These are phyloP conservation scores for Syngnathoides biaculeatus DNA, from an alignment of 2,113 vertebrate species.

Conservation along the genomic window DNA sequence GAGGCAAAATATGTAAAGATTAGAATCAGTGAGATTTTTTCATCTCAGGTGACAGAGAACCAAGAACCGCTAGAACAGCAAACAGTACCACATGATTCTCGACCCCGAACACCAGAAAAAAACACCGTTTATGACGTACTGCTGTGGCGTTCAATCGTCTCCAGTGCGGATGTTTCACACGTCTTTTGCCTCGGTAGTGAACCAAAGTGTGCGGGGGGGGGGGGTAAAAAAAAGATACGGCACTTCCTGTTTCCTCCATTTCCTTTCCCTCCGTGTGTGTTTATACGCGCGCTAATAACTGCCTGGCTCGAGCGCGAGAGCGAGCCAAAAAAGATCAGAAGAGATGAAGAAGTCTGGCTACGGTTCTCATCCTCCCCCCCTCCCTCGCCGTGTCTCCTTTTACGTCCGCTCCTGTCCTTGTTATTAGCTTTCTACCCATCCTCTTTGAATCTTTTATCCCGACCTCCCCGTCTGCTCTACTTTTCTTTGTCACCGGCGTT, in stretches of 20 bases:
- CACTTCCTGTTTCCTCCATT: conserved; percentile 17
- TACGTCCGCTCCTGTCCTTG: background rate
- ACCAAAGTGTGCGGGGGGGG: background rate
- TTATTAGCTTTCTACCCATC: conserved; percentile 28
- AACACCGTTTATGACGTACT: too few relatives aligned
- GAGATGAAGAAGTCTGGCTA: conserved; percentile 21
- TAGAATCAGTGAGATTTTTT: background rate
- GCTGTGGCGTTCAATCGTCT: conserved; percentile 11
- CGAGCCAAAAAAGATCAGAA: conserved; percentile 22
- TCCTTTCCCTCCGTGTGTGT: conserved; percentile 14
- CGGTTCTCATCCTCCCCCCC: conserved; percentile 25
- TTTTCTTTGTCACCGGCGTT: conserved; percentile 53
- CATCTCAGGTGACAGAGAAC: background rate
- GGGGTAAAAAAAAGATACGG: background rate
- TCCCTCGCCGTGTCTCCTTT: too few relatives aligned
- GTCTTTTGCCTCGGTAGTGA: conserved; percentile 44
- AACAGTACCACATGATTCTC: background rate
- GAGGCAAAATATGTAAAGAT: background rate
- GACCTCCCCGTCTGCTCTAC: conserved; percentile 42
- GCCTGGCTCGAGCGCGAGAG: conserved; percentile 21
- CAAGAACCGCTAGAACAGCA: too few relatives aligned
- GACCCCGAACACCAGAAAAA: background rate
- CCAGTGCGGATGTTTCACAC: conserved; percentile 38
- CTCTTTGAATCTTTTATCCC: conserved; percentile 50
- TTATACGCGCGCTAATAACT: conserved; percentile 39